Evolutionary conservation across 2,888 invertebrate species (phyloP), one percentile per base, ranked within the genome.

Genomic region (Pharmacophagus antenor): DNA sequence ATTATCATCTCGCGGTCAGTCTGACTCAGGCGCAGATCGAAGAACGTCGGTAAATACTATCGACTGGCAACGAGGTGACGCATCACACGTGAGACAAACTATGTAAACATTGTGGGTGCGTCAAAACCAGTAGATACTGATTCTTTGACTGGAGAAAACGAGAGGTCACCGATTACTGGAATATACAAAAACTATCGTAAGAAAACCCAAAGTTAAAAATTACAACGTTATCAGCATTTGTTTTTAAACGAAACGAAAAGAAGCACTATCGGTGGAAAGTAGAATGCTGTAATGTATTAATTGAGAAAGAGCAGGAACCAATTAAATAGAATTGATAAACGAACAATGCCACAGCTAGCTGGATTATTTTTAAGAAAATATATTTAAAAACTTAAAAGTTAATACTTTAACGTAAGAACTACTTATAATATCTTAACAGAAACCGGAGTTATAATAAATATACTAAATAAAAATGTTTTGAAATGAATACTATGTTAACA

Each of bases 11-110:
- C 69, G 78, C 76, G 78, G 77, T 63, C 67, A 60, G 65, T 70
- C 70, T 88, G 88, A 89, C 77, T 88, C 88, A 88, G 70, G 68
- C 81, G 74, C 80, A 79, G 79, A 76, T 80, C 82, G 78, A 77
- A 82, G 74, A 77, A 75, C 74, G 76, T 77, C 73, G 79, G 82
- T 83, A 84, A 86, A 85, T 82, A 85, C 73, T 79, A 78, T 78
- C 76, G 72, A 74, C 70, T 74, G 74, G 77, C 70, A 66, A 71
- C 69, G 71, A 70, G 62, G 70, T 85, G 86, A 88, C 87, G 79
- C 86, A 87, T 81, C 74, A 70, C 65, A 69, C 67, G 64, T 73
- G 72, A 75, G 74, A 70, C 58, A 63, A 80, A 79, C 73, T 77
- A 77, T 73, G 69, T 70, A 74, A 70, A 76, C 73, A 71, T 64